Evolutionary conservation across 2,888 invertebrate species (phyloP), one percentile per base, ranked within the genome.

Genomic region (Mellilla xanthometata): DNA sequence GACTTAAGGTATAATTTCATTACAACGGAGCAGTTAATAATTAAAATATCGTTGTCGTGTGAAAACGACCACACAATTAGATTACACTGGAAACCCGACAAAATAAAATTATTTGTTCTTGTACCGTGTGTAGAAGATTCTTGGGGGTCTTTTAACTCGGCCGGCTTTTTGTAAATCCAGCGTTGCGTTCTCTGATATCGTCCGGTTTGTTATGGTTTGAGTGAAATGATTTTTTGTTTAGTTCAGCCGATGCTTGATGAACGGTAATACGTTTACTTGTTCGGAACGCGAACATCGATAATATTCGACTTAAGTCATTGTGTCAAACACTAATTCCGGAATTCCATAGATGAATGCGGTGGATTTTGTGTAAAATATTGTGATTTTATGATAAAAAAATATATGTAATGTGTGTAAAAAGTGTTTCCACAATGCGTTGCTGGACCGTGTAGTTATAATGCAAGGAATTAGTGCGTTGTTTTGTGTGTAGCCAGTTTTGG

Each of bases 301-400:
- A 49, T 58, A 58, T 62, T 76, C 78, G 76, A 80, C 77, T 81
- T 76, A 82, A 84, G 84, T 83, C 82, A 84, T 76, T 69, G 48
- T 44, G 38, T 33, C 41, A 36, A 28, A 33, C 39, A 29, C 28
- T 40, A 70, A 19, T 64, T 71, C 62, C 64, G 65, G 58, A 68
- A 65, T 73, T 68, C 64, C 66, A 71, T 71, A 65, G 60, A 53
- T 53, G 56, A 46, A 60, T 58, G 54, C 50, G 52, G 69, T 72
- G 68, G 61, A 62, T 71, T 70, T 74, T 51, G 61, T 62, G 63
- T 68, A 65, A 65, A 68, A 63, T 60, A 42, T 67, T 58, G 60
- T 72, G 68, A 56, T 65, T 41, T 52, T 52, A 46, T 58, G n/a
- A 56, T 62, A 58, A 55, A 30, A 44, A 38, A 44, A 27, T 24